Evolutionary conservation across 2,888 invertebrate genomes (phyloP).

Genomic region (Phytoseiulus persimilis): DNA sequence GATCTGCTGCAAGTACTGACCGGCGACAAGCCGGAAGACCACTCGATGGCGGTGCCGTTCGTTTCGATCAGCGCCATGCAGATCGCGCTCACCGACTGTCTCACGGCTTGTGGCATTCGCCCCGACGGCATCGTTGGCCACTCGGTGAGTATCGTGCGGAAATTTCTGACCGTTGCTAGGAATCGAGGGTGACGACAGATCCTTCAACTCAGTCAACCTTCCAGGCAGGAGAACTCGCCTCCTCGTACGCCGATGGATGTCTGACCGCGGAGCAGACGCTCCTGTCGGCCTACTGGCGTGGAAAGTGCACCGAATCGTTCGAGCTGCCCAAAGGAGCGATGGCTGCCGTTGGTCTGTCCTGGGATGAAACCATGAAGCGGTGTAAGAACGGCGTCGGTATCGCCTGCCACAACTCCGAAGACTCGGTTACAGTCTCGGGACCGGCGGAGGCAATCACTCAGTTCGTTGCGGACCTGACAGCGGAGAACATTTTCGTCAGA

Average conservation of each 20-base stretch:
- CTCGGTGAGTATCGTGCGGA: constrained; percentile 48
- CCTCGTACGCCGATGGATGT: constrained; percentile 56
- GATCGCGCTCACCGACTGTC: constrained; percentile 47
- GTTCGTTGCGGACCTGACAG: constrained; percentile 41
- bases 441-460: constrained; percentile 46
- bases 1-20: constrained; percentile 75
- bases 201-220: too few species aligned
- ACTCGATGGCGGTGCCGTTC: constrained; percentile 47
- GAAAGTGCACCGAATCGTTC: constrained; percentile 48
- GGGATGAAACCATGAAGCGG: constrained; percentile 48
- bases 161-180: background rate
- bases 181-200: too few species aligned
- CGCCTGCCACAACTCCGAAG: constrained; percentile 55
- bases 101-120: constrained; percentile 49
- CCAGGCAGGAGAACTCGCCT: constrained; percentile 53
- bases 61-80: constrained; percentile 55
- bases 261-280: constrained; percentile 54
- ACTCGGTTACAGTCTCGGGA: constrained; percentile 55
- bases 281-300: constrained; percentile 54
- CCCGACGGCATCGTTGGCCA: constrained; percentile 56
- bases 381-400: constrained; percentile 49
- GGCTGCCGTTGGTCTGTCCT: constrained; percentile 50
- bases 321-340: constrained; percentile 46
- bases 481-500: constrained; percentile 47
- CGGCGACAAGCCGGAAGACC: constrained; percentile 57